These are phyloP conservation scores for Egretta garzetta DNA, from an alignment of 2,113 vertebrate genomes.

Conservation along the genomic window DNA sequence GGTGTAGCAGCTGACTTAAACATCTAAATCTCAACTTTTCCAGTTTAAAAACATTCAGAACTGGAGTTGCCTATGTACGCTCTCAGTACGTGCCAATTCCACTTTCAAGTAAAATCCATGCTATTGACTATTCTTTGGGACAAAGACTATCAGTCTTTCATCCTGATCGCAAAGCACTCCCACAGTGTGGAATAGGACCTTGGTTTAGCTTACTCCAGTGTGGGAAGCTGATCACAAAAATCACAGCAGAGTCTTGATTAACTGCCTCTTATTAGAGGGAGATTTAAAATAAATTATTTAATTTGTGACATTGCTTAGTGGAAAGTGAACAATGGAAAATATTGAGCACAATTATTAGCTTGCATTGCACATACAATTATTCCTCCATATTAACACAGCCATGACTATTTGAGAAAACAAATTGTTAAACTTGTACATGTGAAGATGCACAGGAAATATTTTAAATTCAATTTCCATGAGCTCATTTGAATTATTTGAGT, in stretches of 20 bases:
- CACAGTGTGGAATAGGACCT: neutral
- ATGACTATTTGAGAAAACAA: neutral
- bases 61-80: neutral
- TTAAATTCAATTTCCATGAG: conserved; percentile 22
- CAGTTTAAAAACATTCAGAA: neutral
- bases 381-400: neutral
- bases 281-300: neutral
- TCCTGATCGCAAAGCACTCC: neutral
- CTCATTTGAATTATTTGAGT: conserved; percentile 28
- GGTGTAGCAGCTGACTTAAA: neutral
- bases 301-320: neutral
- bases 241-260: neutral
- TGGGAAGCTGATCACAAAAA: neutral
- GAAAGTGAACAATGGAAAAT: neutral
- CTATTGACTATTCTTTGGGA: neutral
- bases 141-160: neutral
- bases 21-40: neutral
- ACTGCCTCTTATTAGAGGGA: neutral
- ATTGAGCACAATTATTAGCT: neutral
- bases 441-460: conserved; percentile 10
- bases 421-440: neutral
- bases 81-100: neutral
- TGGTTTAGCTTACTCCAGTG: neutral
- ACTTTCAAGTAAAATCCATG: neutral
- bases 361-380: neutral